Conservation (phyloP, 2,797 vertebrate species). For the Myoxocephalus aenaeus region DNA sequence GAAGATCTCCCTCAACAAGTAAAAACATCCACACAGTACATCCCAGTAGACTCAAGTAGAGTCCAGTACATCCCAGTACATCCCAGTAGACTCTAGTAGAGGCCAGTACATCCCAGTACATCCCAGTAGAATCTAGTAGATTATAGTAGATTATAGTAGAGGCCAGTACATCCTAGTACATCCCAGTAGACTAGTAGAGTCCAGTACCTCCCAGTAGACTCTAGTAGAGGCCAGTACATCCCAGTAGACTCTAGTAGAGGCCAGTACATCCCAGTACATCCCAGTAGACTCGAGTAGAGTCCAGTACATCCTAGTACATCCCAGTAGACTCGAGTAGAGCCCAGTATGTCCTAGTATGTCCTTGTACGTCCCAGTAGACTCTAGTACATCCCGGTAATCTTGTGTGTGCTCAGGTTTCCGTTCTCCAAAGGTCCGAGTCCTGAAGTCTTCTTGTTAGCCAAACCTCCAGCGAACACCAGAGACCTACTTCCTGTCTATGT, state of each 20-base stretch:
- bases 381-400: not conserved
- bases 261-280: too few species aligned
- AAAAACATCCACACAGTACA: constrained; percentile 21
- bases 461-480: constrained; percentile 87
- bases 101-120: too few species aligned
- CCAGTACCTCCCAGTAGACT: too few species aligned
- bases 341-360: not conserved
- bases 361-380: not conserved
- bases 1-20: constrained; percentile 93
- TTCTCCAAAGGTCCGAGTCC: constrained; percentile 91
- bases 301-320: not conserved
- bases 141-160: too few species aligned
- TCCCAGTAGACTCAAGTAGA: not conserved
- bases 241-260: not conserved
- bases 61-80: not conserved
- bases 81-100: not conserved
- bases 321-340: too few species aligned
- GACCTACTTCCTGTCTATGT: constrained; percentile 90
- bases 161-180: too few species aligned
- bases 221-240: too few species aligned
- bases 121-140: too few species aligned
- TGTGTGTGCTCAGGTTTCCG: constrained; percentile 83
- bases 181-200: too few species aligned
- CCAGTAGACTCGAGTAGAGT: not conserved
- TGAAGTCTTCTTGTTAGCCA: constrained; percentile 91